phyloP scores from a whole-genome alignment of 2,888 invertebrate species.

The Nephrotoma appendiculata region DNA sequence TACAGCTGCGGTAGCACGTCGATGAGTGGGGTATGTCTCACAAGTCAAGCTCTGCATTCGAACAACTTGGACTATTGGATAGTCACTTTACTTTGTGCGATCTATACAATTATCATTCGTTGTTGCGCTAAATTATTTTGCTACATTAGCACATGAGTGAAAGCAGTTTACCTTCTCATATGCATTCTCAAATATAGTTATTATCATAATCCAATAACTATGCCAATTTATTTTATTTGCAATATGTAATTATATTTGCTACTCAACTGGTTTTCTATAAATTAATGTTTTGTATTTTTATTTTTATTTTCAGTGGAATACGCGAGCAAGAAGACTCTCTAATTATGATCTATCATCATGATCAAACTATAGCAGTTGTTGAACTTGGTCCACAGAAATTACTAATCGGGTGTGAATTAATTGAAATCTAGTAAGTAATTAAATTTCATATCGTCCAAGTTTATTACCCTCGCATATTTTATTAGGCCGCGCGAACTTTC shows the following conservation, averaged over 20 bases:
- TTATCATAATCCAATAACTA: not conserved
- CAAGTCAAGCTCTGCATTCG: no score
- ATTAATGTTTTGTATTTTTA: not conserved
- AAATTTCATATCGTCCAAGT: not conserved
- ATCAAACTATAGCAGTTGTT: conserved; percentile 70
- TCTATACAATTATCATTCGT: no score
- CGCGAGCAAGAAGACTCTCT: conserved; percentile 50
- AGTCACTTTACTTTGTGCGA: no score
- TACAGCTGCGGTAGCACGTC: no score
- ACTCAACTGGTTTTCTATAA: not conserved
- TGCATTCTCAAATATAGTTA: not conserved
- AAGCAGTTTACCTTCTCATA: not conserved
- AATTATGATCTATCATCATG: conserved; percentile 63
- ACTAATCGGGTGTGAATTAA: conserved; percentile 62
- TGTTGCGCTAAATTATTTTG: no score
- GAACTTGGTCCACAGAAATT: conserved; percentile 58
- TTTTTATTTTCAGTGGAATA: conserved; percentile 40
- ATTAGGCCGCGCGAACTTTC: not conserved
- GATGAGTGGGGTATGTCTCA: no score
- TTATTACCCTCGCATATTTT: not conserved
- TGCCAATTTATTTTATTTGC: not conserved
- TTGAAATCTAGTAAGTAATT: conserved; percentile 72
- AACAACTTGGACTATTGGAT: no score
- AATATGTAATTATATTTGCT: not conserved
- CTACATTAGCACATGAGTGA: not conserved